Conservation (phyloP, 2,113 vertebrate genomes). For the Choloepus hoffmanni region DNA sequence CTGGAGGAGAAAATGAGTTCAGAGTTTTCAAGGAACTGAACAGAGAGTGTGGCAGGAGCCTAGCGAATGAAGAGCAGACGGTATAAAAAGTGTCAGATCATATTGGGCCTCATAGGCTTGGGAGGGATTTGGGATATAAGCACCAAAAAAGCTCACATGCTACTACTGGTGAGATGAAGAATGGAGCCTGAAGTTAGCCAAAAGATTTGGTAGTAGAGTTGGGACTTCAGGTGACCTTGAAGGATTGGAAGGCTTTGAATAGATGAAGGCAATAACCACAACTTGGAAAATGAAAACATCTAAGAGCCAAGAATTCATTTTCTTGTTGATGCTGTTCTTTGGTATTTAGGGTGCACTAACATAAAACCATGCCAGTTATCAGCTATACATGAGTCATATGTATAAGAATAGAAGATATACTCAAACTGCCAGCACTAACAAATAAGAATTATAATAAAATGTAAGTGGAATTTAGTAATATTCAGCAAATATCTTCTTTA, state of each 20-base stretch:
- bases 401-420: not conserved
- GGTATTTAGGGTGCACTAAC: not conserved
- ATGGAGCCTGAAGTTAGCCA: not conserved
- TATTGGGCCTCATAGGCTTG: not conserved
- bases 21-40: not conserved
- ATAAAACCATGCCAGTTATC: not conserved
- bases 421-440: not conserved
- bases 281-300: not conserved
- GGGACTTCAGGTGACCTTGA: not conserved
- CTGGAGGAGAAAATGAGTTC: not conserved
- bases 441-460: not conserved
- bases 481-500: not conserved
- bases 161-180: not conserved
- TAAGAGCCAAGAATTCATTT: not conserved
- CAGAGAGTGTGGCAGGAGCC: not conserved
- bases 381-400: conserved; percentile 1
- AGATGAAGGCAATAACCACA: not conserved
- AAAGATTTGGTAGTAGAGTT: not conserved
- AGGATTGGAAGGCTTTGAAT: not conserved
- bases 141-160: not conserved
- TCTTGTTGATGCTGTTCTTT: not conserved
- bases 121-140: not conserved
- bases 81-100: not conserved
- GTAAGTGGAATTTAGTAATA: not conserved
- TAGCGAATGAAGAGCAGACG: not conserved